Evolutionary conservation across 2,888 invertebrate genomes (phyloP).

Genomic region (Lapara coniferarum): DNA sequence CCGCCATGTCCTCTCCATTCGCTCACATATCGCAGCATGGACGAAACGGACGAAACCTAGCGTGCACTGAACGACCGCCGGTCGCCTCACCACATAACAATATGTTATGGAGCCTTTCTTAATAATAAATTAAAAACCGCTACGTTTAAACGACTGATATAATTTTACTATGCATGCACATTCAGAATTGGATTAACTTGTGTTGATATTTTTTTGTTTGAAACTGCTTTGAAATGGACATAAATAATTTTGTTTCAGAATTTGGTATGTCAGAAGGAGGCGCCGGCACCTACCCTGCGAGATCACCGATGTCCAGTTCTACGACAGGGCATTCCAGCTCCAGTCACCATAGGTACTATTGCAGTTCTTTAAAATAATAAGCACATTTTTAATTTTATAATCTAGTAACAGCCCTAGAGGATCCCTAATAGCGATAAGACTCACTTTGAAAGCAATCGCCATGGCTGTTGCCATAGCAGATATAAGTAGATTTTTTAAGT

Average conservation of each 20-base stretch:
- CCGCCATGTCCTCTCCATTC: slow-evolving; percentile 29
- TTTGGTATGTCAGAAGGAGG: slow-evolving; percentile 76
- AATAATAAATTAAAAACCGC: slow-evolving; percentile 16
- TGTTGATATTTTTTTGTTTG: neutral
- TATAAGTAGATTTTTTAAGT: no score
- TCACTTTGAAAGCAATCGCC: no score
- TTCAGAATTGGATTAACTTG: slow-evolving; percentile 7
- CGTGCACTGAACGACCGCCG: slow-evolving; percentile 15
- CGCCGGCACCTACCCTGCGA: slow-evolving; percentile 66
- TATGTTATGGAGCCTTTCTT: slow-evolving; percentile 12
- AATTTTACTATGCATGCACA: slow-evolving; percentile 22
- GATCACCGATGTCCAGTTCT: slow-evolving; percentile 77
- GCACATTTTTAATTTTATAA: no score
- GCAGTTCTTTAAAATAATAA: neutral
- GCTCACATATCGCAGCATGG: slow-evolving; percentile 34
- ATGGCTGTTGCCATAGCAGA: no score
- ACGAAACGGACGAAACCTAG: slow-evolving; percentile 35
- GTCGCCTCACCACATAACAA: slow-evolving; percentile 10
- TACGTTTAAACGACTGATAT: slow-evolving; percentile 20
- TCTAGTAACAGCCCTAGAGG: no score
- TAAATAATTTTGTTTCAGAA: slow-evolving; percentile 63
- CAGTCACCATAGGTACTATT: slow-evolving; percentile 74
- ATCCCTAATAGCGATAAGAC: no score
- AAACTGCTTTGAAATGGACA: slow-evolving; percentile 5
- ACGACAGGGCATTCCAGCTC: slow-evolving; percentile 79